These are phyloP conservation scores for Netelia fuscicornis DNA, from an alignment of 2,888 invertebrate species.

Conservation along the genomic window DNA sequence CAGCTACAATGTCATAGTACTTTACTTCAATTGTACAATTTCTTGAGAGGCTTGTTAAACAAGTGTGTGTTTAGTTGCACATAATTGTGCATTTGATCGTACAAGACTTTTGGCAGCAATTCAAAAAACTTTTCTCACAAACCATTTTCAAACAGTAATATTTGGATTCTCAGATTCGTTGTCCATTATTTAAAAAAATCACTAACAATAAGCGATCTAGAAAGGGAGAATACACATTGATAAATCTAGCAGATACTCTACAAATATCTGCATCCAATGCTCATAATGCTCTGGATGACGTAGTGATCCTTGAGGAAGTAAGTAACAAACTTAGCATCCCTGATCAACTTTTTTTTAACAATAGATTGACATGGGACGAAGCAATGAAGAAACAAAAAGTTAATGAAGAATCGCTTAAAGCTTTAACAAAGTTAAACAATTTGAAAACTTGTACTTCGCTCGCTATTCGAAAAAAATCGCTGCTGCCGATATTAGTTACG, in stretches of 20 bases:
- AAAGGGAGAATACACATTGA: constrained; percentile 37
- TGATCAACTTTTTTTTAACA: constrained; percentile 20
- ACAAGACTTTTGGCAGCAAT: constrained; percentile 59
- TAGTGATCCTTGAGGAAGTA: constrained; percentile 58
- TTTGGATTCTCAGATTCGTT: constrained; percentile 53
- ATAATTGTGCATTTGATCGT: constrained; percentile 66
- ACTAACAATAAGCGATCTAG: constrained; percentile 24
- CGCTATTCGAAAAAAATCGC: constrained; percentile 8
- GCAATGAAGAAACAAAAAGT: constrained; percentile 31
- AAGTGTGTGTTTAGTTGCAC: constrained; percentile 62
- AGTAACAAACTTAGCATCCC: constrained; percentile 52
- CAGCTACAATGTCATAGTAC: constrained; percentile 48
- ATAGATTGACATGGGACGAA: constrained; percentile 28
- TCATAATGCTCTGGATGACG: constrained; percentile 60
- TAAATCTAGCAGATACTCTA: constrained; percentile 49
- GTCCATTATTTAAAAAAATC: constrained; percentile 43
- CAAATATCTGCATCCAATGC: constrained; percentile 57
- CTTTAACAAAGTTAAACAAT: constrained; percentile 8
- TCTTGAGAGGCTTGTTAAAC: constrained; percentile 29
- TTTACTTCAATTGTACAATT: constrained; percentile 29
- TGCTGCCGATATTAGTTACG: constrained; percentile 19
- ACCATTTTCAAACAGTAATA: constrained; percentile 53
- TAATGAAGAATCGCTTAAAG: constrained; percentile 23
- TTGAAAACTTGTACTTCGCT: not conserved
- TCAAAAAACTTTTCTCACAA: constrained; percentile 60